Base-by-base conservation (phyloP, 2,113 vertebrate genomes). In the Myotis davidii region DNA sequence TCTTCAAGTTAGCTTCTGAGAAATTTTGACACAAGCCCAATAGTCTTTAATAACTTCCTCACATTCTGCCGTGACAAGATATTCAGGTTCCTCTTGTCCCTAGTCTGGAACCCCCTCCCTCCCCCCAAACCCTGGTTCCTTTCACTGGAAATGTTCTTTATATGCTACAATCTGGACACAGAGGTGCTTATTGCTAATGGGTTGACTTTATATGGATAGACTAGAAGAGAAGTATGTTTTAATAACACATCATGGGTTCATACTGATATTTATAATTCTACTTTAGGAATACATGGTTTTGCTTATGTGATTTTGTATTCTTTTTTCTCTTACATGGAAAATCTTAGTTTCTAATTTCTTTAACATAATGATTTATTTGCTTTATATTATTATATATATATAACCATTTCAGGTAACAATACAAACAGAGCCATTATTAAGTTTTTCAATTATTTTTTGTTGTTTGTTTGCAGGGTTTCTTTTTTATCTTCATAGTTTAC, bases 61-160 rank as follows among this genome's bases (percentile, higher is more conserved):
- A 20, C 2, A 6, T 70, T 54, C 29, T 70, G 29, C 1, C 17
- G 18, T n/a, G 20, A 77, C 25, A 23, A 61, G 59, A 42, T 13
- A 56, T 10, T n/a, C 39, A 67, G 32, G 25, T 3, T 37, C 17
- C 18, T 56, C 56, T 77, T 29, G 27, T 14, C 34, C 34, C 1
- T 64, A 39, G 12, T 50, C 69, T 78, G 54, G 42, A 42, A 42
- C 42, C 42, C 85, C 78, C 45, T 14, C 67, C 23, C 0, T 2
- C 7, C 14, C 67, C 16, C 3, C 32, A 82, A 23, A 29, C 18
- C 25, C 72, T 52, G 6, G 50, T 37, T 85, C 32, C 34, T 85
- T 94, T 89, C n/a, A 76, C 50, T 85, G 39, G 65, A 73, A 89
- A 76, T 54, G 6, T 54, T 70, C 52, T 78, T 91, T 94, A 72